Evolutionary conservation across 2,797 vertebrate genomes (phyloP), one percentile per base, ranked within the genome.

Genomic region (Dendrocincla tyrannina): DNA sequence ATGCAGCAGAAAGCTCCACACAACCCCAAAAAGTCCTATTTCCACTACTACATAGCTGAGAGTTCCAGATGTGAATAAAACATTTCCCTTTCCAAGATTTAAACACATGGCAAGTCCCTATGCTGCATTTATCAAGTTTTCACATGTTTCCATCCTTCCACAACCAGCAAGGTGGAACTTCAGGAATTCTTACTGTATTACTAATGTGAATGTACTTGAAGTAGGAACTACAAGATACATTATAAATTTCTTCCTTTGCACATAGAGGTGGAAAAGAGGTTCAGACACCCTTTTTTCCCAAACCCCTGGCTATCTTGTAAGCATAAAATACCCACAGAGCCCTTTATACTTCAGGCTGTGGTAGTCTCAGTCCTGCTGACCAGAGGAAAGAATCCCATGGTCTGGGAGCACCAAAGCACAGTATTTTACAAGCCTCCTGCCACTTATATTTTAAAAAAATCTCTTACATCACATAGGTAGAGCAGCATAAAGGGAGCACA

Each of bases 61-160:
- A 10, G 22, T 75, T 78, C 94, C 89, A 86, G 23, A 44, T 37
- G n/a, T 13, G 58, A 94, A 78, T 63, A 67, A 81, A 91, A 32
- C 55, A 69, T 69, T 81, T 76, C 50, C 69, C 32, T 81, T 78
- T 52, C 93, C 89, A 93, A 90, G 35, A 59, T 30, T 66, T 49
- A 78, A 96, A 42, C 35, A 32, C 53, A 19, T 17, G 46, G 63
- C 70, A 82, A 85, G 62, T 87, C 47, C 67, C 44, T 20, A 30
- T 59, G 32, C 50, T 6, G 3, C 33, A 66, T 86, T 92, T 88
- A 88, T 89, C 89, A 93, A 77, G 68, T 95, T 88, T 88, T 84
- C 41, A 73, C 76, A 28, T 41, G 62, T 85, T 89, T 72, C 50
- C 78, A 42, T 60, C 58, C 59, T 79, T 79, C 49, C 50, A 53